A percentile compares a stretch with the other conserved stretches of the same genome.
Conservation (phyloP, 2,888 invertebrate species). For the Ornithoptera alexandrae region DNA sequence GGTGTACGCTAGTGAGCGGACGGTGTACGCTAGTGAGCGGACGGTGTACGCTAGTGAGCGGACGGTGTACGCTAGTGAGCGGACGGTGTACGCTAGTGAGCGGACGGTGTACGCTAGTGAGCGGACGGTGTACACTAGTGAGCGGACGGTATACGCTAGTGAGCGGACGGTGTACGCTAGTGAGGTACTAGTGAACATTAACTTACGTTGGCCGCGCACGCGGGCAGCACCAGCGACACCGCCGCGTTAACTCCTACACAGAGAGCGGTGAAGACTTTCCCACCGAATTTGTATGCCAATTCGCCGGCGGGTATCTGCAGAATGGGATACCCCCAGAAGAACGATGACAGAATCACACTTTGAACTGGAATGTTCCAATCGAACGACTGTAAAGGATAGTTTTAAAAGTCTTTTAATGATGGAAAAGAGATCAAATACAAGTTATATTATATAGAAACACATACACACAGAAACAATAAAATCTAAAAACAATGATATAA, state of each 20-base stretch:
- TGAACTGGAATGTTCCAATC: slow-evolving; percentile 75
- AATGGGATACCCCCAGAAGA: slow-evolving; percentile 82
- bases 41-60: too few species aligned
- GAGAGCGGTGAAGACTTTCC: slow-evolving; percentile 76
- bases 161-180: too few species aligned
- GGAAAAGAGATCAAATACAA: not conserved
- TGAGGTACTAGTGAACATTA: not conserved
- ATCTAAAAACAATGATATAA: too few species aligned
- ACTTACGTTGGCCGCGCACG: slow-evolving; percentile 44
- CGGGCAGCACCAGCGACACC: slow-evolving; percentile 40
- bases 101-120: too few species aligned
- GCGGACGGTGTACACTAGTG: too few species aligned
- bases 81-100: too few species aligned
- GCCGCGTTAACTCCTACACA: slow-evolving; percentile 55
- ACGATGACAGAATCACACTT: slow-evolving; percentile 70
- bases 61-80: too few species aligned
- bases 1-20: too few species aligned
- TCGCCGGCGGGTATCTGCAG: slow-evolving; percentile 84
- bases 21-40: too few species aligned
- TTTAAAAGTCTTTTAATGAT: not conserved
- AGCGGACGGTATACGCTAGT: too few species aligned
- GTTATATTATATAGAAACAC: too few species aligned
- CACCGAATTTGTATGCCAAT: slow-evolving; percentile 84
- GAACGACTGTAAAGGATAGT: slow-evolving; percentile 41
- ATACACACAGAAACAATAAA: too few species aligned